Evolutionary conservation across 2,888 invertebrate species (phyloP), one percentile per base, ranked within the genome.

Genomic region (Cremastinae sp.): DNA sequence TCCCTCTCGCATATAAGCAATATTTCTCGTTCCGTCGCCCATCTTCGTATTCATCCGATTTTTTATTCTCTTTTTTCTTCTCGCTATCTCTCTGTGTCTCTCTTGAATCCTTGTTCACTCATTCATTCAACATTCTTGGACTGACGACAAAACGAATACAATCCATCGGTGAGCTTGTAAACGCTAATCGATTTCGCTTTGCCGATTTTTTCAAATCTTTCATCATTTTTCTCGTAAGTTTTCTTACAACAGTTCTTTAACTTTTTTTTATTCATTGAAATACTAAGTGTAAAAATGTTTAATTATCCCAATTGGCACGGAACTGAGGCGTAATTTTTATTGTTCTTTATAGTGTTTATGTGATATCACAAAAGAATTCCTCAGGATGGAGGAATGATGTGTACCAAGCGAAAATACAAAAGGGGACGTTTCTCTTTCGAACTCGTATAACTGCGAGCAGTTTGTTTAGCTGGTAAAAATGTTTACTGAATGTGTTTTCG

Each of bases 1-100:
- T 69, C 49, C 39, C 35, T 16, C 20, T 70, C 51, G 58, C 69
- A 59, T 53, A 76, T 59, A 64, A 76, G 64, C 64, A 69, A 76
- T 73, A 73, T 69, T 64, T 76, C 76, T 76, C 73, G 69, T 64
- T 76, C 69, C 76, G 73, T 68, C 61, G 68, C 35, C 22, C 35
- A 47, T 72, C 62, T 68, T 5, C 58, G 39, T 69, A 43, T 41
- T 58, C 41, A 51, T 51, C 39, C 49, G n/a, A 16, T 14, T 12
- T 35, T 49, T 14, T 3, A 41, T 16, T 14, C 41, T 7, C 51
- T 43, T 9, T 14, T 16, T 37, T 47, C 39, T 62, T 58, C 47
- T 37, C 12, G n/a, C 51, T 35, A 14, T 16, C 35, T 22, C 55
- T 3, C 12, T 12, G 1, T 8, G n/a, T 16, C 37, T n/a, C 53